phyloP scores from a whole-genome alignment of 2,113 vertebrate genomes.

The Sigmodon hispidus region DNA sequence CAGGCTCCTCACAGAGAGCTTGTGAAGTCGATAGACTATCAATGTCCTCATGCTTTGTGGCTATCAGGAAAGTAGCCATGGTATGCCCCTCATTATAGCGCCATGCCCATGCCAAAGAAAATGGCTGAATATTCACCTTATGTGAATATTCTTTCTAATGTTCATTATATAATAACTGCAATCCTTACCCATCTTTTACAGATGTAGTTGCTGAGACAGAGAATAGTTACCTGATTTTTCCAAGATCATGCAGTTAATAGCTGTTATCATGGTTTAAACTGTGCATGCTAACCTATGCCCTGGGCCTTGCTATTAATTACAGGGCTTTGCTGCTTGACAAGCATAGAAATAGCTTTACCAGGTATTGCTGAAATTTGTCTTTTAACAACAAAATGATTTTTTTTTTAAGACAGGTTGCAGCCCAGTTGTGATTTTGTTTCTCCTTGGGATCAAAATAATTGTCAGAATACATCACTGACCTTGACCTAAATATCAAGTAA shows the following conservation, averaged over 20 bases:
- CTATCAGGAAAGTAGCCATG: background rate
- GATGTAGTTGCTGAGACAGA: background rate
- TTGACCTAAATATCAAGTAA: slow-evolving; percentile 28
- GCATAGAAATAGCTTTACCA: background rate
- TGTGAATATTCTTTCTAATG: background rate
- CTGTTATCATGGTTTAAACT: background rate
- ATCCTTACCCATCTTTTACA: background rate
- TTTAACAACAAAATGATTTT: slow-evolving; percentile 16
- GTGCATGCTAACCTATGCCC: background rate
- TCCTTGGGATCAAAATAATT: slow-evolving; percentile 42
- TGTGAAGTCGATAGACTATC: background rate
- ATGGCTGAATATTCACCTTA: background rate
- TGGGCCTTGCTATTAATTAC: background rate
- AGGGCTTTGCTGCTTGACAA: background rate
- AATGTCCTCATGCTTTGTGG: background rate
- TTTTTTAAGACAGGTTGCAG: slow-evolving; percentile 9
- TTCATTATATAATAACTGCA: background rate
- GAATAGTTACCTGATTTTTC: background rate
- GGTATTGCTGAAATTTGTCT: background rate
- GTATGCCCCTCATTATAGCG: background rate
- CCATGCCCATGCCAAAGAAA: background rate
- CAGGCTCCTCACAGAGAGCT: background rate
- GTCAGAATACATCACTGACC: slow-evolving; percentile 7
- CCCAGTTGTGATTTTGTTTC: background rate
- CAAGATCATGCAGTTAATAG: background rate